phyloP scores from a whole-genome alignment of 35 echinoderm and acorn worm genomes.

The Stichopus chloronotus region DNA sequence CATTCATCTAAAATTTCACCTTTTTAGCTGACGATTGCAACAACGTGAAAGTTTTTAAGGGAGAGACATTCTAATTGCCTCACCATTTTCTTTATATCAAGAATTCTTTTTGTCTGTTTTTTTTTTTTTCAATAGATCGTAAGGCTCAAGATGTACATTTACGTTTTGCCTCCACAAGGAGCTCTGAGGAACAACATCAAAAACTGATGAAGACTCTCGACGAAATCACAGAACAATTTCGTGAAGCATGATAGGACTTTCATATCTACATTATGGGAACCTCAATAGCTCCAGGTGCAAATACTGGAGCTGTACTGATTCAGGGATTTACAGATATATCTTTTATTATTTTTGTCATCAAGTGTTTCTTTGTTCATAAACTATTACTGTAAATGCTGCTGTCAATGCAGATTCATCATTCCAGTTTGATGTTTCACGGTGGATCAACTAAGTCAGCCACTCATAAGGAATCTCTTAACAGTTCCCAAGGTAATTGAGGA shows the following conservation, averaged over 20 bases:
- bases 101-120: neutral
- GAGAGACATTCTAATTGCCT: too few species aligned
- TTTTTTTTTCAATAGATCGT: conserved; percentile 70
- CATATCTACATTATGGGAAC: neutral
- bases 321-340: neutral
- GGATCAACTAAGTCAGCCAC: too few species aligned
- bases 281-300: neutral
- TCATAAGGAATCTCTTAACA: too few species aligned
- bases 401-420: neutral
- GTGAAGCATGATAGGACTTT: neutral
- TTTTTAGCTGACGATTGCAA: too few species aligned
- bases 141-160: conserved; percentile 69
- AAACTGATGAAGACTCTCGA: conserved; percentile 77
- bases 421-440: neutral
- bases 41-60: too few species aligned
- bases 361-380: neutral
- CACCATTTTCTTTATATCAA: too few species aligned
- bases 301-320: neutral
- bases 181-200: conserved; percentile 53
- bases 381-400: neutral
- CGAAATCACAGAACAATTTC: conserved; percentile 71
- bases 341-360: neutral
- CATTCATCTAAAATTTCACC: too few species aligned
- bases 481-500: too few species aligned
- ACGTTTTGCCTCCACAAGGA: conserved; percentile 60